phyloP scores from a whole-genome alignment of 1,140 invertebrate species.

The Whitmania pigra region DNA sequence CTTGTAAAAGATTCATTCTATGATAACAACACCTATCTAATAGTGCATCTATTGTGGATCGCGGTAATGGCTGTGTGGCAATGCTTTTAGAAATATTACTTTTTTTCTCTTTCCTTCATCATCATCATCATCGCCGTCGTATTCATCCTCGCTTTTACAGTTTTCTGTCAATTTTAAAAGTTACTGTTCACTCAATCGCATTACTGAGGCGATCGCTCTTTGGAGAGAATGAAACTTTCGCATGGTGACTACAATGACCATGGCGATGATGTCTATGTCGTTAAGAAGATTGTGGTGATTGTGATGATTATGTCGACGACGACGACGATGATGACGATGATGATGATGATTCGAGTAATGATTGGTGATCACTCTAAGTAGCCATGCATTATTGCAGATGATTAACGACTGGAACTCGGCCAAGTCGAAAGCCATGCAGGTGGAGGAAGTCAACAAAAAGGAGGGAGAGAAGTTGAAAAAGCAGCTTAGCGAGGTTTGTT shows the following conservation, averaged over 20 bases:
- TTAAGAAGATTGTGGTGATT: no score
- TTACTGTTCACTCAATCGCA: no score
- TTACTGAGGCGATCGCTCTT: no score
- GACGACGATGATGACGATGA: background rate
- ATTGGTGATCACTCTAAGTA: no score
- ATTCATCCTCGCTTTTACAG: background rate
- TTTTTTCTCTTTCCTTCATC: background rate
- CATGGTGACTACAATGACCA: no score
- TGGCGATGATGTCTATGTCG: no score
- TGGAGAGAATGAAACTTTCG: no score
- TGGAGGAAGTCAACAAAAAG: slow-evolving; percentile 72
- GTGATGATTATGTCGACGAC: no score
- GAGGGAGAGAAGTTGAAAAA: slow-evolving; percentile 85
- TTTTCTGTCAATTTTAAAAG: background rate
- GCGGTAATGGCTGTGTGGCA: no score
- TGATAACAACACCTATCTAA: no score
- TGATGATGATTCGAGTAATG: background rate
- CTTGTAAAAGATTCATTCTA: no score
- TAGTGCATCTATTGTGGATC: no score
- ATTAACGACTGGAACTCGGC: slow-evolving; percentile 99
- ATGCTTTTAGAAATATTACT: background rate
- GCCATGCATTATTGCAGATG: slow-evolving; percentile 48
- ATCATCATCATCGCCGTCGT: background rate
- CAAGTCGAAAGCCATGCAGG: slow-evolving; percentile 87
- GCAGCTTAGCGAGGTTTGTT: slow-evolving; percentile 69